Evolutionary conservation across 2,888 invertebrate species (phyloP), one percentile per base, ranked within the genome.

Genomic region (Latrodectus elegans): DNA sequence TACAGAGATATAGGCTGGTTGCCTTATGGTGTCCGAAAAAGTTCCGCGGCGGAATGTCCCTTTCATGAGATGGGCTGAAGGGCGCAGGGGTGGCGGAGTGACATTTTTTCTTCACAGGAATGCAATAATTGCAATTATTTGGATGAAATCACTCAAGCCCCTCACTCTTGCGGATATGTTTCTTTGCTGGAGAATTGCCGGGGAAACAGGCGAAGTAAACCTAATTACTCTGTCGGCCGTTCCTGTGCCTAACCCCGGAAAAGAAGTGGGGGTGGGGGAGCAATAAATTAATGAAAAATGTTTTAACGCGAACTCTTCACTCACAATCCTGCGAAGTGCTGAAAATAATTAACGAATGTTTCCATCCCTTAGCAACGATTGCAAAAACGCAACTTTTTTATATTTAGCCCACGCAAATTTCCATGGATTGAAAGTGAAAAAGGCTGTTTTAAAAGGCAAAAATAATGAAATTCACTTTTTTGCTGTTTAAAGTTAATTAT

Each of bases 61-160:
- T 38, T 60, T 15, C 60, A 38, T 38, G 38, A 38, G 38, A 38
- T 52, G 81, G 51, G 12, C 60, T 49, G 72, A 38, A 22, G 15
- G 51, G 51, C 22, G 67, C 70, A 68, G 68, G 64, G 14, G 26
- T 17, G 22, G 55, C 49, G 74, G 65, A 67, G 73, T 72, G 81
- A 87, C 86, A 87, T 81, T 87, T 87, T 87, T 81, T 70, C 74
- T 55, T 49, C 49, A 15, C 38, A 68, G 86, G 86, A 87, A 87
- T 87, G 86, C 77, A 87, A 87, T 87, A 82, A 87, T 87, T 87
- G 86, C 86, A 87, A 87, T 87, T 87, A 87, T 87, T 87, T 87
- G 86, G 86, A 72, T 87, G 86, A 82, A 87, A 87, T 87, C 86
- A 87, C 86, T 87, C 86, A 87, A 71, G 80, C 22, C 38, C 64